Percentiles rank a stretch among this genome's conserved stretches.
phyloP scores from a whole-genome alignment of 1,140 invertebrate genomes.

The Campoletis sonorensis region DNA sequence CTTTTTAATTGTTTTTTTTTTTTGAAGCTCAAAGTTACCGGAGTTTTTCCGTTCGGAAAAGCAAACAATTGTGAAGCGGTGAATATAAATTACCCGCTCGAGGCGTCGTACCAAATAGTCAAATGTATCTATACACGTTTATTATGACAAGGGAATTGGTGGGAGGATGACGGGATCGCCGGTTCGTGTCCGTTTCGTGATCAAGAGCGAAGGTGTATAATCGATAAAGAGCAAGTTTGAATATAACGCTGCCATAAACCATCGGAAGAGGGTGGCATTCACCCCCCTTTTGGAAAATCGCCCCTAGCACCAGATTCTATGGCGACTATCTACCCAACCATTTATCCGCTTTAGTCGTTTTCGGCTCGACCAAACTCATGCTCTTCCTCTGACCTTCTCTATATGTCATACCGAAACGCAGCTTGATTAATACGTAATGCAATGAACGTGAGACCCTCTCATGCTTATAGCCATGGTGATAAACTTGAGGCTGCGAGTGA shows the following conservation, averaged over 20 bases:
- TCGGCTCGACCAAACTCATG: background rate
- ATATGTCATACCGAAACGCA: background rate
- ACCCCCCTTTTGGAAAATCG: background rate
- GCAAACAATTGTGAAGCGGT: background rate
- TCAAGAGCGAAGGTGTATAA: conserved; percentile 42
- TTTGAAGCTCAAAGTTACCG: background rate
- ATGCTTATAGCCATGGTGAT: background rate
- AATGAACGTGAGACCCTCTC: conserved; percentile 53
- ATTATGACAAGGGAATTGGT: background rate
- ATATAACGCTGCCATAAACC: conserved; percentile 44
- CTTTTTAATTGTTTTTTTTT: background rate
- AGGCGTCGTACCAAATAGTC: conserved; percentile 16
- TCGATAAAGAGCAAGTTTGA: conserved; percentile 42
- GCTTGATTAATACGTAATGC: conserved; percentile 59
- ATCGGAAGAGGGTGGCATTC: conserved; percentile 20
- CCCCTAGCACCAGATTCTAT: background rate
- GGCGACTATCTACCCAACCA: background rate
- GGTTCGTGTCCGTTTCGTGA: background rate
- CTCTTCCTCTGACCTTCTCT: background rate
- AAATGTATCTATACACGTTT: background rate
- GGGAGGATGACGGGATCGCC: background rate
- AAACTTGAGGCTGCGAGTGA: conserved; percentile 52
- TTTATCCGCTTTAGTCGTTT: conserved; percentile 11
- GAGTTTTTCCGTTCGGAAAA: background rate
- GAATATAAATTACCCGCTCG: conserved; percentile 30